These are phyloP conservation scores for Danio tinwini DNA, from an alignment of 2,797 vertebrate species.

Conservation along the genomic window DNA sequence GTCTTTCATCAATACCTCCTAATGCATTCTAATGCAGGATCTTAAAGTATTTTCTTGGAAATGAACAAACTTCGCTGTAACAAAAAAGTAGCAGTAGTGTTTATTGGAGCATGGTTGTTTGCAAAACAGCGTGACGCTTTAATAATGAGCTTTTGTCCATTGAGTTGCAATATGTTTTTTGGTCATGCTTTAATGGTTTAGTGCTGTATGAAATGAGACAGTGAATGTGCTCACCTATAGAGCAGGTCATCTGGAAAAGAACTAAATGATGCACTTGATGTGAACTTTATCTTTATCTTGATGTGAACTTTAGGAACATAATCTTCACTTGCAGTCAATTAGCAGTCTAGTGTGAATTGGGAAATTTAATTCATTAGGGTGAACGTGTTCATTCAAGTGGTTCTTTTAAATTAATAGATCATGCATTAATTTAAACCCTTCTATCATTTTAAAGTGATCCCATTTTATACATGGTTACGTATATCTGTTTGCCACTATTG, in stretches of 20 bases:
- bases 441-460: too few species aligned
- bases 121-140: neutral
- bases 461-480: too few species aligned
- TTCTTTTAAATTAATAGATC: neutral
- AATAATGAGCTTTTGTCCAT: neutral
- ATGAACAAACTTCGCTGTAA: neutral
- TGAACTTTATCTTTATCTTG: too few species aligned
- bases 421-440: neutral
- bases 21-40: too few species aligned
- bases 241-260: constrained; percentile 3
- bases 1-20: too few species aligned
- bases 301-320: too few species aligned
- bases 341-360: neutral
- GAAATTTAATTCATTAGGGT: neutral
- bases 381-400: neutral
- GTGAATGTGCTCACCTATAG: constrained; percentile 1
- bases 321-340: neutral
- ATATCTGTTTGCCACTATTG: too few species aligned
- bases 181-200: constrained; percentile 3
- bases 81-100: too few species aligned
- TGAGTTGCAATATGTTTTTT: neutral
- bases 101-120: too few species aligned
- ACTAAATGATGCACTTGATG: neutral
- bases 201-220: neutral
- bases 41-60: neutral